Evolutionary conservation across 2,888 invertebrate genomes (phyloP), one percentile per base, ranked within the genome.

Genomic region (Euplagia quadripunctaria): DNA sequence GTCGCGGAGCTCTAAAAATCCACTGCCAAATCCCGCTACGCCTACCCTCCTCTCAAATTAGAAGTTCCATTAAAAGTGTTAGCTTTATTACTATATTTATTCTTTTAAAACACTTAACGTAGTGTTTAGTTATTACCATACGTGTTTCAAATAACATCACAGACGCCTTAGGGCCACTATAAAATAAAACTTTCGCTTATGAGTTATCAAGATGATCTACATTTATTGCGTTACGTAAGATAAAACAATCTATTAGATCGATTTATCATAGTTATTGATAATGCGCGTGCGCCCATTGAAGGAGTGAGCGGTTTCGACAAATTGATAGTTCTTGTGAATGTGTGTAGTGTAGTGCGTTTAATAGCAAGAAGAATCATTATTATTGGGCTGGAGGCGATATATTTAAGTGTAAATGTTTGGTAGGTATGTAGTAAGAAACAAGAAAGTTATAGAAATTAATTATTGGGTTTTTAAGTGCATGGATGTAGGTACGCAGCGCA

Each of bases 121-220:
- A 42, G 20, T 68, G 64, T 68, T 68, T 68, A 52, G 43, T 78
- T 72, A 75, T 68, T 69, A 72, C 49, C 20, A 71, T 81, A 76
- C 52, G 73, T 80, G 75, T 74, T 72, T 58, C 64, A 70, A 74
- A 73, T 70, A 78, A 73, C 65, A 46, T 58, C 42, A 74, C n/a
- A 68, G 71, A 49, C 65, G 76, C 85, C 85, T 70, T 73, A 74
- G 72, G 85, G 83, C 77, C 69, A 42, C 55, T 68, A 82, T 78
- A 73, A 74, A 74, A 72, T 74, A 76, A 78, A 79, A 84, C 84
- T 84, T 84, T 84, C 84, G 82, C 84, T 85, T 71, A 77, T 41
- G 76, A 74, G 65, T 70, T 82, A 84, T 82, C 77, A 76, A 77
- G 80, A 80, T 76, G 75, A 80, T 84, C 83, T 75, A 80, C 61